Base-by-base conservation (phyloP, 2,888 invertebrate species). In the Galerucella calmariensis region DNA sequence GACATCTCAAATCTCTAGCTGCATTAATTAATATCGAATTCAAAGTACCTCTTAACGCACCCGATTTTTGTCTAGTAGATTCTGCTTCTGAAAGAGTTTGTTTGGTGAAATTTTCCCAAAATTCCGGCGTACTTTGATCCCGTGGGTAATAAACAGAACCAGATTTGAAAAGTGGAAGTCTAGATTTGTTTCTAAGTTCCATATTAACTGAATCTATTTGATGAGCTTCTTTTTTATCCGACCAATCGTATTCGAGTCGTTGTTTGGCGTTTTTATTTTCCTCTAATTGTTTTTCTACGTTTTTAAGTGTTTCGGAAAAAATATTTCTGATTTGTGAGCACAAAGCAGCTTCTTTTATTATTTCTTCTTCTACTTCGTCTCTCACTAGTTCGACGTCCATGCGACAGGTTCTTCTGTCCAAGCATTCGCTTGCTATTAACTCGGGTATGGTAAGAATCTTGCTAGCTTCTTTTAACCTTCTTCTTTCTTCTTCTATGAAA, bases 191-290 rank as follows among this genome's bases (percentile, higher is more conserved):
- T 75, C 91, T 92, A 5, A 97, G 88, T 11, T 92, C 89, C 61
- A 93, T 89, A 84, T 94, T 94, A 0, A 88, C 87, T 0, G 93
- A 87, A 81, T 97, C 97, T 5, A 95, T 92, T 16, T 59, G 41
- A 24, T 63, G 68, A 10, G 69, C 53, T 12, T 11, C 16, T 46
- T 11, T 90, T 88, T 97, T 97, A 84, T 97, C 96, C 82, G 96
- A 95, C 96, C 96, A 97, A 85, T 97, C 97, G 83, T 92, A 93
- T 87, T 97, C 97, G 75, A 97, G 89, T 61, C 93, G 65, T 79
- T 93, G 92, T 84, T 97, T 96, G 0, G 94, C 93, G 20, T 94
- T 92, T 83, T 94, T 94, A 83, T 95, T 93, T 80, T 94, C 91
- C 41, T 90, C 84, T 83, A 94, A 88, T 86, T 95, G 94, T 51